Percentiles rank a stretch among this genome's conserved stretches.
phyloP scores from a whole-genome alignment of 2,113 vertebrate genomes.

The Saccopteryx leptura region DNA sequence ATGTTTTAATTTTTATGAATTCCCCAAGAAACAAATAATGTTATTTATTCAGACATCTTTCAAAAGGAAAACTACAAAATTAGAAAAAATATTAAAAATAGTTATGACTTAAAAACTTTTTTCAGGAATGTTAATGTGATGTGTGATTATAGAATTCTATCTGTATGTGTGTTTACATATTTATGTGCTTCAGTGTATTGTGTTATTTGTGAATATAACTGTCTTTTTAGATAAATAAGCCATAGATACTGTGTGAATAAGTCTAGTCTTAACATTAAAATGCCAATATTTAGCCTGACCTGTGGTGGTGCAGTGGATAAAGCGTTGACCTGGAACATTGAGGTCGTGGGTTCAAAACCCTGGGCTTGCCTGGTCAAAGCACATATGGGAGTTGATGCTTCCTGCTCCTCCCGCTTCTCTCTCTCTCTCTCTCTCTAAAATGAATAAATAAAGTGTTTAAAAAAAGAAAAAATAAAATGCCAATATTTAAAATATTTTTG shows the following conservation, averaged over 20 bases:
- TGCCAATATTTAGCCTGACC: background rate
- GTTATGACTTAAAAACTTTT: conserved; percentile 35
- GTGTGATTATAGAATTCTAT: background rate
- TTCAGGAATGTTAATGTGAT: background rate
- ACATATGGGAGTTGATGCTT: too few species aligned
- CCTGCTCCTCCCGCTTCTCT: too few species aligned
- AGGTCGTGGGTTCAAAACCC: too few species aligned
- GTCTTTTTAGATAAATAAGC: background rate
- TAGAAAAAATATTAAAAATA: background rate
- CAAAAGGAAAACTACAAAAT: background rate
- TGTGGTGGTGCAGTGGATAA: too few species aligned
- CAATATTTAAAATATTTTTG: too few species aligned
- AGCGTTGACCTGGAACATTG: too few species aligned
- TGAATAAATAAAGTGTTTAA: too few species aligned
- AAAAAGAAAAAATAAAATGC: too few species aligned
- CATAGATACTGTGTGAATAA: background rate
- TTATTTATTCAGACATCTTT: background rate
- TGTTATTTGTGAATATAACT: conserved; percentile 6
- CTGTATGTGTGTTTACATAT: background rate
- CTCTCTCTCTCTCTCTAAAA: too few species aligned
- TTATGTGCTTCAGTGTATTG: background rate
- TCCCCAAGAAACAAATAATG: background rate
- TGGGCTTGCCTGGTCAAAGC: too few species aligned
- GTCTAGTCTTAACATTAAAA: background rate
- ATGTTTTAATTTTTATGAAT: background rate